Evolutionary conservation across 1,140 invertebrate species (phyloP).

Genomic region (Orius insidiosus): DNA sequence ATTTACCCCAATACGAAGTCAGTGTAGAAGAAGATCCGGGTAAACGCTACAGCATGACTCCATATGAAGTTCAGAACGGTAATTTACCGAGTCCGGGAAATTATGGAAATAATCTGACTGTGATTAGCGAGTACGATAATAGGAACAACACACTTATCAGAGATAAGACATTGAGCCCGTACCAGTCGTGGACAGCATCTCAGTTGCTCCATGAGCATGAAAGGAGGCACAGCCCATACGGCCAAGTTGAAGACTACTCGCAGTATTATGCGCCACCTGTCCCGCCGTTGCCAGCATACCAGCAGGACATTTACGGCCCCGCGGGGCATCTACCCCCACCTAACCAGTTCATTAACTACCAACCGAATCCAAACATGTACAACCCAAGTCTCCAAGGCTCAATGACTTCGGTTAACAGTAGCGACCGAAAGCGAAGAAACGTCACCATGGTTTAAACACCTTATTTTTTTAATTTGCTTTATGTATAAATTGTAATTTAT

Average conservation of each 20-base stretch:
- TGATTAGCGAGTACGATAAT: conserved; percentile 19
- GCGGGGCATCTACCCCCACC: conserved; percentile 24
- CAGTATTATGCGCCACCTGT: conserved; percentile 16
- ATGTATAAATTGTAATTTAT: too few relatives aligned
- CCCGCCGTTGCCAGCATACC: conserved; percentile 20
- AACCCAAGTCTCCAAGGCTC: conserved; percentile 35
- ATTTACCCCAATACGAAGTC: conserved; percentile 22
- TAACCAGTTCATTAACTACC: conserved; percentile 26
- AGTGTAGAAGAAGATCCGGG: conserved; percentile 25
- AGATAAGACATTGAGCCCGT: conserved; percentile 31
- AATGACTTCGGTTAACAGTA: conserved; percentile 34
- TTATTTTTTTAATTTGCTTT: too few relatives aligned
- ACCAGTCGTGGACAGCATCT: conserved; percentile 38
- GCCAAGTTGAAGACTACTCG: conserved; percentile 20
- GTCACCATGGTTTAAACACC: conserved; percentile 33
- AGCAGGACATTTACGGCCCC: conserved; percentile 18
- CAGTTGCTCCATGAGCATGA: conserved; percentile 41
- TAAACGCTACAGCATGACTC: conserved; percentile 31
- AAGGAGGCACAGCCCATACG: conserved; percentile 30
- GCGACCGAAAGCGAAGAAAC: conserved; percentile 33
- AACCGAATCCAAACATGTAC: conserved; percentile 27
- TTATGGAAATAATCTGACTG: conserved; percentile 17
- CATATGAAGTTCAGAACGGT: conserved; percentile 18
- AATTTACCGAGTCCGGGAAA: conserved; percentile 13
- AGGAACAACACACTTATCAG: conserved; percentile 24